Evolutionary conservation across 2,797 vertebrate species (phyloP).

Genomic region (Rhyacichthys aspro): DNA sequence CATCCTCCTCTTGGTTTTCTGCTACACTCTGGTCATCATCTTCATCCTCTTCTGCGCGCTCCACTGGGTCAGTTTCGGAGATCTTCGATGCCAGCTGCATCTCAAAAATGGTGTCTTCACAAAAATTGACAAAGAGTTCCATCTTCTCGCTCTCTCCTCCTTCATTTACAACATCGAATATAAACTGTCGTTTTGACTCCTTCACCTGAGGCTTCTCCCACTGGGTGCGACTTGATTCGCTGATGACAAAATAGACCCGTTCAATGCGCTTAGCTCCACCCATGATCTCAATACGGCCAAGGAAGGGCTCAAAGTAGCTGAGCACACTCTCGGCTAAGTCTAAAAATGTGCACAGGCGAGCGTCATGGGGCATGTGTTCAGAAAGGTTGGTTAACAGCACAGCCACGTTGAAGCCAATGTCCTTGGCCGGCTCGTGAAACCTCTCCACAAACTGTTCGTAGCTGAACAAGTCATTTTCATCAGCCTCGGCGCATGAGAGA

Average conservation of each 20-base stretch:
- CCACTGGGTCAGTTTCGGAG: slow-evolving; percentile 90
- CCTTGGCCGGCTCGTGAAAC: slow-evolving; percentile 97
- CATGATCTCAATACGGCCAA: slow-evolving; percentile 98
- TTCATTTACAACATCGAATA: slow-evolving; percentile 98
- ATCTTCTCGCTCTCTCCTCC: slow-evolving; percentile 99
- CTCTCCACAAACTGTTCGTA: slow-evolving; percentile 94
- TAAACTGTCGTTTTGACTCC: slow-evolving; percentile 98
- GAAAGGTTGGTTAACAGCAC: slow-evolving; percentile 96
- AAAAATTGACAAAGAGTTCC: slow-evolving; percentile 99
- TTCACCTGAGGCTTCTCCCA: slow-evolving; percentile 99
- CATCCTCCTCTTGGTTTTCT: slow-evolving; percentile 82
- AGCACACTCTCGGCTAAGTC: slow-evolving; percentile 95
- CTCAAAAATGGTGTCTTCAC: slow-evolving; percentile 99
- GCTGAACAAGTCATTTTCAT: slow-evolving; percentile 98
- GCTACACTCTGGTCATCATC: slow-evolving; percentile 77
- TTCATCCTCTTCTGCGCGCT: slow-evolving; percentile 87
- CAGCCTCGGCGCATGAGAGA: slow-evolving; percentile 93
- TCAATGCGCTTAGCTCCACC: slow-evolving; percentile 97
- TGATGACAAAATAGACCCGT: slow-evolving; percentile 98
- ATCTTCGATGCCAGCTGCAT: slow-evolving; percentile 98
- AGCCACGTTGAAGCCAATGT: slow-evolving; percentile 97
- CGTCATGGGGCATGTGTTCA: slow-evolving; percentile 97
- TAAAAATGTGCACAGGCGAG: slow-evolving; percentile 89
- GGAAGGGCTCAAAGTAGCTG: slow-evolving; percentile 94
- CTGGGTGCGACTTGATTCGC: slow-evolving; percentile 96